These are phyloP conservation scores for Caranx ignobilis DNA, from an alignment of 2,113 vertebrate genomes.

Conservation along the genomic window DNA sequence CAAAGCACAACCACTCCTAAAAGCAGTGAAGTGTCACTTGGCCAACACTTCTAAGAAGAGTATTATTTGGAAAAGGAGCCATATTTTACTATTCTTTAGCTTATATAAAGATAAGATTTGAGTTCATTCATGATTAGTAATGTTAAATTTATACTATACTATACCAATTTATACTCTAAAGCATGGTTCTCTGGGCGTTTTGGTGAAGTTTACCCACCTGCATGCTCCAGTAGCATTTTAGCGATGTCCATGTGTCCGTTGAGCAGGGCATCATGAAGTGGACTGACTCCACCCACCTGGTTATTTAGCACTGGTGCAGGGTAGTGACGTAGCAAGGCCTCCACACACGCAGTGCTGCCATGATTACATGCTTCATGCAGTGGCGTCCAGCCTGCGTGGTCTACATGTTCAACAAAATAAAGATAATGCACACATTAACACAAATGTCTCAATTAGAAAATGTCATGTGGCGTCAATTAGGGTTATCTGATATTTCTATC, in stretches of 20 bases:
- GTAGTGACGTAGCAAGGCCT: conserved; percentile 90
- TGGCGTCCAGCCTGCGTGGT: conserved; percentile 97
- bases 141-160: not conserved
- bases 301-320: conserved; percentile 90
- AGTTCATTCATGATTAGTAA: not conserved
- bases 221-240: conserved; percentile 91
- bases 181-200: not conserved
- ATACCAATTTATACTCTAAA: not conserved
- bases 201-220: conserved; percentile 84
- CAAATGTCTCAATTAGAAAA: not conserved
- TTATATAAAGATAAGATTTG: not conserved
- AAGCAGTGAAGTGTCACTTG: not conserved
- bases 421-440: conserved; percentile 22
- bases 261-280: conserved; percentile 92
- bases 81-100: not conserved
- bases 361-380: conserved; percentile 98
- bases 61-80: not conserved
- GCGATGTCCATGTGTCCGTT: conserved; percentile 92
- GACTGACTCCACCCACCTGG: conserved; percentile 93
- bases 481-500: too few species aligned
- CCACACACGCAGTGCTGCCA: conserved; percentile 92
- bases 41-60: not conserved
- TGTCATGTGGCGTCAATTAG: not conserved
- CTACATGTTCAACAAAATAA: conserved; percentile 72
- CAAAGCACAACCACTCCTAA: not conserved